Conservation (phyloP, 2,797 vertebrate species). For the Decapterus maruadsi region DNA sequence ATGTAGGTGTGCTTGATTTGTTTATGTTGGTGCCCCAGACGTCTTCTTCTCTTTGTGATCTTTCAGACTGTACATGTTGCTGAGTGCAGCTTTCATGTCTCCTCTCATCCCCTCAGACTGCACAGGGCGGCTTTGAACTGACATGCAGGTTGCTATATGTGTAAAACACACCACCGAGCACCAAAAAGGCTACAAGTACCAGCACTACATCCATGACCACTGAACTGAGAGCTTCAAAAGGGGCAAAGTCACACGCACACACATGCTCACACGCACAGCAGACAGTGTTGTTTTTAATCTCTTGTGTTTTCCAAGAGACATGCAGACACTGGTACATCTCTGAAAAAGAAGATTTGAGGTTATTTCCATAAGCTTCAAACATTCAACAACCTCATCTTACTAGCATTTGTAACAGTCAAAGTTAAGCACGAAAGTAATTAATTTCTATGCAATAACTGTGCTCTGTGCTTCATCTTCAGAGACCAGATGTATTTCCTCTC, state of each 20-base stretch:
- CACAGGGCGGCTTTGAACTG: slow-evolving; percentile 79
- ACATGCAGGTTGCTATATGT: slow-evolving; percentile 76
- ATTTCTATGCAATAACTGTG: not conserved
- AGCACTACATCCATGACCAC: slow-evolving; percentile 47
- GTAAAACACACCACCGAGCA: slow-evolving; percentile 53
- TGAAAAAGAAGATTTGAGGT: not conserved
- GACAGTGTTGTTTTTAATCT: slow-evolving; percentile 45
- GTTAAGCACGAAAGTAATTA: not conserved
- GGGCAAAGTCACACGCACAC: slow-evolving; percentile 14
- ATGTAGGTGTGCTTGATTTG: slow-evolving; percentile 75
- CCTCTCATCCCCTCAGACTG: slow-evolving; percentile 64
- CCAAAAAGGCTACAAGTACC: slow-evolving; percentile 53
- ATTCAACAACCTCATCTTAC: no score
- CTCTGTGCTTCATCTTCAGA: no score
- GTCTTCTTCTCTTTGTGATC: slow-evolving; percentile 74
- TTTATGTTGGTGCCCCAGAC: slow-evolving; percentile 71
- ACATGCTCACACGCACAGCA: not conserved
- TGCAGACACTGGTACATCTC: slow-evolving; percentile 27
- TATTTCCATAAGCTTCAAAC: not conserved
- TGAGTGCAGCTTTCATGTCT: slow-evolving; percentile 84
- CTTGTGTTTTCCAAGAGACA: slow-evolving; percentile 33
- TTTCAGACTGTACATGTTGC: slow-evolving; percentile 55
- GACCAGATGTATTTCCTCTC: not conserved
- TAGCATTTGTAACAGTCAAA: not conserved
- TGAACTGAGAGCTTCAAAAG: slow-evolving; percentile 61